A percentile compares a stretch with the other conserved stretches of the same genome.
Evolutionary conservation across 2,113 vertebrate species (phyloP).

Genomic region (Eurypyga helias): DNA sequence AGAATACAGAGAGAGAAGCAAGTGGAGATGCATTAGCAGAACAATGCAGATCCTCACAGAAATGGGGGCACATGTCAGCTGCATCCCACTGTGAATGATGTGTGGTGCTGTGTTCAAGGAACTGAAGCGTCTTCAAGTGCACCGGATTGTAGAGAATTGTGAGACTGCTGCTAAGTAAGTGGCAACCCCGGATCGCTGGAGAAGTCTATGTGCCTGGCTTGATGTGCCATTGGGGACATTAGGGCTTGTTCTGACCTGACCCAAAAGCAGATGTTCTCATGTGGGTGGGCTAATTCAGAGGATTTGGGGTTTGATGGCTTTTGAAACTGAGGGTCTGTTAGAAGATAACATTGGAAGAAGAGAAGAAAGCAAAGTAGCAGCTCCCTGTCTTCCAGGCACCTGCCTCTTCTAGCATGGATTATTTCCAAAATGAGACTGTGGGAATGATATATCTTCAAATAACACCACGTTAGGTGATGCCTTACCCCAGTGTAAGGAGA

Average conservation of each 20-base stretch:
- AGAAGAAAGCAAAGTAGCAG: not conserved
- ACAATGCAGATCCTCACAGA: not conserved
- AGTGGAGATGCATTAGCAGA: constrained; percentile 18
- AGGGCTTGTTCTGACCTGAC: not conserved
- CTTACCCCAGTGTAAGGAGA: not conserved
- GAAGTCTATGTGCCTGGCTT: not conserved
- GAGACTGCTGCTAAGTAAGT: not conserved
- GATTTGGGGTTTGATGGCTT: not conserved
- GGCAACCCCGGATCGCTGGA: accelerated
- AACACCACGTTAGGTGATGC: not conserved
- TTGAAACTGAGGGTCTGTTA: not conserved
- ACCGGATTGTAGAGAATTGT: not conserved
- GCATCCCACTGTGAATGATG: constrained; percentile 21
- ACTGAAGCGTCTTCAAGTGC: not conserved
- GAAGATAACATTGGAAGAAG: not conserved
- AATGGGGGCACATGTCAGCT: constrained; percentile 3
- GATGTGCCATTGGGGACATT: not conserved
- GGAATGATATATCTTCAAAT: not conserved
- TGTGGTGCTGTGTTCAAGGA: not conserved
- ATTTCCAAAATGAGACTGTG: not conserved
- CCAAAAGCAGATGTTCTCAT: not conserved
- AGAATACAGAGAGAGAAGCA: not conserved
- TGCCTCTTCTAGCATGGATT: not conserved
- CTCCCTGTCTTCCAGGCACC: not conserved
- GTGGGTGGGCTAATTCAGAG: not conserved